phyloP scores from a whole-genome alignment of 2,888 invertebrate genomes.

The Drosophila sordidula region DNA sequence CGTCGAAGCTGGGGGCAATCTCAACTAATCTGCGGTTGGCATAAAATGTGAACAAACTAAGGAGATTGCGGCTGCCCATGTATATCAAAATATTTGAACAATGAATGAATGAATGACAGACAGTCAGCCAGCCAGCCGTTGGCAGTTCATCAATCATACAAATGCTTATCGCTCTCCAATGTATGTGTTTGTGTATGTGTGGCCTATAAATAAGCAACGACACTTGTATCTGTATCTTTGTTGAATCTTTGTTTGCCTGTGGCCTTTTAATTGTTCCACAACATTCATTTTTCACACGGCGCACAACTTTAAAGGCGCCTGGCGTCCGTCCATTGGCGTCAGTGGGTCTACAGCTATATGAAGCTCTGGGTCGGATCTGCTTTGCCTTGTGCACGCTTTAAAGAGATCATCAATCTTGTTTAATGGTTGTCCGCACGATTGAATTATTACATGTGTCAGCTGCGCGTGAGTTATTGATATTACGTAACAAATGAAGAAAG shows the following conservation, averaged over 20 bases:
- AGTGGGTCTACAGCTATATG: conserved; percentile 53
- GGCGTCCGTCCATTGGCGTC: conserved; percentile 55
- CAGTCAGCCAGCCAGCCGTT: conserved; percentile 27
- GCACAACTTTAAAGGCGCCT: conserved; percentile 57
- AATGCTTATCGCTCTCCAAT: conserved; percentile 64
- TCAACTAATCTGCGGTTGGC: conserved; percentile 76
- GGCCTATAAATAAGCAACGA: conserved; percentile 58
- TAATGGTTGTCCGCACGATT: conserved; percentile 83
- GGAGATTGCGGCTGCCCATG: conserved; percentile 26
- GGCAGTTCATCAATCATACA: conserved; percentile 72
- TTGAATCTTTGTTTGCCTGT: conserved; percentile 34
- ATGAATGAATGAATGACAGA: conserved; percentile 47
- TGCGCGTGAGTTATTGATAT: conserved; percentile 79
- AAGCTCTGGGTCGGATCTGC: conserved; percentile 27
- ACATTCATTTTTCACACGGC: conserved; percentile 68
- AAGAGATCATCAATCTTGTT: conserved; percentile 83
- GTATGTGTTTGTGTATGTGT: conserved; percentile 10
- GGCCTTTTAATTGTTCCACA: conserved; percentile 66
- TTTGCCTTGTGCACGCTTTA: conserved; percentile 55
- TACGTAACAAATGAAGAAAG: conserved; percentile 76
- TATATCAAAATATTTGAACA: conserved; percentile 67
- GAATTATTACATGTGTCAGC: conserved; percentile 83
- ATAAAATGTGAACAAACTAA: conserved; percentile 61
- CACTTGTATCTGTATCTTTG: conserved; percentile 37
- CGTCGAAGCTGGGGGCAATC: conserved; percentile 45